These are phyloP conservation scores for Eutrigla gurnardus DNA, from an alignment of 2,797 vertebrate species.

Conservation along the genomic window DNA sequence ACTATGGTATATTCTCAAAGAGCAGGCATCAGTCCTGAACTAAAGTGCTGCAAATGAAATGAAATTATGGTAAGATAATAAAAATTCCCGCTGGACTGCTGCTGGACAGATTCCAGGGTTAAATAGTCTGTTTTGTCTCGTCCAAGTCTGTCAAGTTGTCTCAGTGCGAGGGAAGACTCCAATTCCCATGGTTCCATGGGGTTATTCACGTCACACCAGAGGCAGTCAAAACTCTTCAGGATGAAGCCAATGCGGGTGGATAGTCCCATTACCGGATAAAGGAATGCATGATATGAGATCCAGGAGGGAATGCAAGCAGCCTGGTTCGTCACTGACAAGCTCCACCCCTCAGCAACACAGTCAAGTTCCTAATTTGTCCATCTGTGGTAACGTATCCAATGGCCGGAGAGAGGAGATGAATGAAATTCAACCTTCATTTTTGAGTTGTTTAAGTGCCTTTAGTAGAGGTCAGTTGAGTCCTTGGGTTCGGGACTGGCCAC, in stretches of 20 bases:
- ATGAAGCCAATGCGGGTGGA: constrained; percentile 69
- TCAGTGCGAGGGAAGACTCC: constrained; percentile 86
- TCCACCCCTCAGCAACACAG: constrained; percentile 63
- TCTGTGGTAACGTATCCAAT: constrained; percentile 57
- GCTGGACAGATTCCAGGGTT: constrained; percentile 75
- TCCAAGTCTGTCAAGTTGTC: constrained; percentile 82
- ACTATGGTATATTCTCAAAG: constrained; percentile 62
- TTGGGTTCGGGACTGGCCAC: constrained; percentile 58
- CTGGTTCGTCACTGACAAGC: constrained; percentile 62
- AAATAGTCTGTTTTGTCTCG: constrained; percentile 75
- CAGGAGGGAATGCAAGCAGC: constrained; percentile 70
- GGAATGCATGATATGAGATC: constrained; percentile 82
- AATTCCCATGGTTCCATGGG: constrained; percentile 83
- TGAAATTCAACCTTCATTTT: constrained; percentile 45
- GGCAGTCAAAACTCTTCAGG: constrained; percentile 67
- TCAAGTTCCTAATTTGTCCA: constrained; percentile 72
- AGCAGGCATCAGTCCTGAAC: constrained; percentile 78
- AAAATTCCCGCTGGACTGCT: constrained; percentile 75
- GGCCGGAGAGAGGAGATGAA: constrained; percentile 41
- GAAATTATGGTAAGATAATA: constrained; percentile 74
- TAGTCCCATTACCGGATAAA: constrained; percentile 72
- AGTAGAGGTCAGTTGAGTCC: constrained; percentile 72
- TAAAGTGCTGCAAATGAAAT: constrained; percentile 87
- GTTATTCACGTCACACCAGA: constrained; percentile 71
- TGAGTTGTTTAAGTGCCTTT: constrained; percentile 72